phyloP scores from a whole-genome alignment of 2,888 invertebrate species.

The Andrena minutula region DNA sequence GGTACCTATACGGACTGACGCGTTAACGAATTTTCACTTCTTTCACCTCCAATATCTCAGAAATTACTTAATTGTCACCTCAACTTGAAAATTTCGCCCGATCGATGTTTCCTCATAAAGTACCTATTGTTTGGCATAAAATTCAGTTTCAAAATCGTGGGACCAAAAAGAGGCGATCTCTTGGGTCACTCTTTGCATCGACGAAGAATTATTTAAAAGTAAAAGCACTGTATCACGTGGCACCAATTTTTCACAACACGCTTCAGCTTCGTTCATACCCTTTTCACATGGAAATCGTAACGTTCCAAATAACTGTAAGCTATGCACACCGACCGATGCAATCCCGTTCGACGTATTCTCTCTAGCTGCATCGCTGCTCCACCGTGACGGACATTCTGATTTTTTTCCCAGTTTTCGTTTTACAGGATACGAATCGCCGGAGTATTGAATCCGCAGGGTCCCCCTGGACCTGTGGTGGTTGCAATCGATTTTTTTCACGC shows the following conservation, averaged over 20 bases:
- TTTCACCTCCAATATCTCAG: too few relatives aligned
- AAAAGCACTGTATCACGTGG: background rate
- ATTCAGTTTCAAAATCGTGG: too few relatives aligned
- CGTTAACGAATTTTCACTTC: too few relatives aligned
- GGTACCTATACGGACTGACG: too few relatives aligned
- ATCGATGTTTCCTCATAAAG: too few relatives aligned
- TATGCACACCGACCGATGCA: background rate
- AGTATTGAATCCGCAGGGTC: conserved; percentile 60
- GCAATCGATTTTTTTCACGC: conserved; percentile 61
- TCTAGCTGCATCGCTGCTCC: conserved; percentile 9
- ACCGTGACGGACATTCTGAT: conserved; percentile 27
- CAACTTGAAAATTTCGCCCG: too few relatives aligned
- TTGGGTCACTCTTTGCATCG: too few relatives aligned
- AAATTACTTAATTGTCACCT: too few relatives aligned
- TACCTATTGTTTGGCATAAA: too few relatives aligned
- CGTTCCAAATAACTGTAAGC: conserved; percentile 14
- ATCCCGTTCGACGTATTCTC: conserved; percentile 13
- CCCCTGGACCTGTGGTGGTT: conserved; percentile 58
- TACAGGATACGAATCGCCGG: conserved; percentile 47
- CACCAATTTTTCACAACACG: background rate
- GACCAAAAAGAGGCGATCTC: too few relatives aligned
- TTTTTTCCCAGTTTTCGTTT: conserved; percentile 4
- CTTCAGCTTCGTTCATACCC: background rate
- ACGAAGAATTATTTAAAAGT: too few relatives aligned
- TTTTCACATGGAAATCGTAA: background rate